Conservation (phyloP, 2,797 vertebrate genomes). For the Melopsittacus undulatus region DNA sequence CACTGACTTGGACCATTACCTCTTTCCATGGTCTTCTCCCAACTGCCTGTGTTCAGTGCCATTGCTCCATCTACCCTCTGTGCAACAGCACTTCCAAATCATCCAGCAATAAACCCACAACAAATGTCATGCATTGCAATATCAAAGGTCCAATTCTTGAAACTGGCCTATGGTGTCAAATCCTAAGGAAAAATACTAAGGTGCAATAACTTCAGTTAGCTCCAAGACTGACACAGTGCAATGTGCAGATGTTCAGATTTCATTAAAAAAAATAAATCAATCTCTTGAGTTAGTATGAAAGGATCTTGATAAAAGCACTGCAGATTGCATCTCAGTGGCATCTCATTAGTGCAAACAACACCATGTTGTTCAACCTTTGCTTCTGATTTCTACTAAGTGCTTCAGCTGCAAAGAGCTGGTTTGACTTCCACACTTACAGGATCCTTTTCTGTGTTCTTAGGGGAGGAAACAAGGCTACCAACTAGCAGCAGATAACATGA, state of each 20-base stretch:
- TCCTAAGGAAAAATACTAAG: not conserved
- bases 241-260: not conserved
- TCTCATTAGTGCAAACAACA: not conserved
- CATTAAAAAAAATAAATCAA: not conserved
- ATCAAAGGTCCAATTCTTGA: not conserved
- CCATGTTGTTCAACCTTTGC: not conserved
- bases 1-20: not conserved
- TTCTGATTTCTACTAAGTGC: not conserved
- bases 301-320: not conserved
- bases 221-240: not conserved
- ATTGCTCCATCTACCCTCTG: not conserved
- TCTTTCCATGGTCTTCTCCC: not conserved
- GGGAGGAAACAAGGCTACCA: not conserved
- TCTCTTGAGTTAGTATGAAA: not conserved
- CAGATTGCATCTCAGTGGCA: not conserved
- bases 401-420: not conserved
- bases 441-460: not conserved
- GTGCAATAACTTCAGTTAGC: not conserved
- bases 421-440: not conserved
- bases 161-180: not conserved
- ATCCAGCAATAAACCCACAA: not conserved
- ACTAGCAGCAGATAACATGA: not conserved
- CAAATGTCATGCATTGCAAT: not conserved
- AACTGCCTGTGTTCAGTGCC: not conserved
- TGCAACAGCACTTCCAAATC: not conserved